These are phyloP conservation scores for Guaruba guarouba DNA, from an alignment of 2,113 vertebrate species.

Conservation along the genomic window DNA sequence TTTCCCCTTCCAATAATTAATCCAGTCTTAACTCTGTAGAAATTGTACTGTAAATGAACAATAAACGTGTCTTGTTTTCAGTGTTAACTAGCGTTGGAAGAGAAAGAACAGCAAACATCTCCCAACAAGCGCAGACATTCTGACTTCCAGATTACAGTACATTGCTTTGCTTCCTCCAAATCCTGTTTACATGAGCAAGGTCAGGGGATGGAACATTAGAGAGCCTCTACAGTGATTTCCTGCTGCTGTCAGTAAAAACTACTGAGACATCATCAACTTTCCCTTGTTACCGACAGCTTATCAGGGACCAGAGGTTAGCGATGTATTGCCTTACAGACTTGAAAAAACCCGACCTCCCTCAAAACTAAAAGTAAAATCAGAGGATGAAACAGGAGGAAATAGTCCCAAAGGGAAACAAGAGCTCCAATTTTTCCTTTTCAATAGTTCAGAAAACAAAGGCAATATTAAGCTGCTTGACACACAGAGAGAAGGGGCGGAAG, in stretches of 20 bases:
- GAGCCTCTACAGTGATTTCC: conserved; percentile 49
- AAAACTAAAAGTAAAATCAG: neutral
- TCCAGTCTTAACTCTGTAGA: neutral
- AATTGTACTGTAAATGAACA: neutral
- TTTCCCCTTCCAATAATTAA: neutral
- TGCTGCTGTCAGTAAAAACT: conserved; percentile 47
- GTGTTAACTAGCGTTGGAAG: neutral
- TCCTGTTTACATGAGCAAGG: conserved; percentile 66
- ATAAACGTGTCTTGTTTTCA: neutral
- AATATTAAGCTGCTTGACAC: neutral
- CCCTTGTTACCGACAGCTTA: conserved; percentile 35
- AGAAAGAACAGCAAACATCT: conserved; percentile 36
- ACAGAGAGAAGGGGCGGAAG: neutral
- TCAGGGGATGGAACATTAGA: conserved; percentile 49
- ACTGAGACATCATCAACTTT: conserved; percentile 41
- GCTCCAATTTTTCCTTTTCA: neutral
- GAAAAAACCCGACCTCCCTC: neutral
- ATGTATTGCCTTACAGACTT: neutral
- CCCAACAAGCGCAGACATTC: neutral
- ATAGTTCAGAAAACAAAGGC: neutral
- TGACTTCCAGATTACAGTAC: conserved; percentile 45
- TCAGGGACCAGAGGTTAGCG: neutral
- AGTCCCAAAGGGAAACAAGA: neutral
- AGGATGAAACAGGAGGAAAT: neutral
- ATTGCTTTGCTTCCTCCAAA: conserved; percentile 53